Evolutionary conservation across 1,140 invertebrate genomes (phyloP), one percentile per base, ranked within the genome.

Genomic region (Drosophila subobscura): DNA sequence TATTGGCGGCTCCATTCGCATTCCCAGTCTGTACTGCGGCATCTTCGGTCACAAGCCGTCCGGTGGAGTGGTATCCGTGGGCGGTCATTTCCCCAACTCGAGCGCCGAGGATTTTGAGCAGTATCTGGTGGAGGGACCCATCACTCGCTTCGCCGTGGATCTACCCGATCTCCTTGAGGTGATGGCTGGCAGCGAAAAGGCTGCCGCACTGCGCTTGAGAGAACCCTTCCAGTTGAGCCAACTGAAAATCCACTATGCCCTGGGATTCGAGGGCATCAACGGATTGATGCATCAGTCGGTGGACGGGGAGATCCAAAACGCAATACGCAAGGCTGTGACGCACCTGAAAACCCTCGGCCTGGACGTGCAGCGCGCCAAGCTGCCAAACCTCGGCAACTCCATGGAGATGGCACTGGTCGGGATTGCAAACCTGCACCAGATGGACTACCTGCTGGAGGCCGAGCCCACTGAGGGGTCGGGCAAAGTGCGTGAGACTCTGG

Each of bases 31-130:
- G 40, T 97, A 96, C 84, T 96, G 95, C 92, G 97, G 97, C 16
- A 92, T 98, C 27, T 98, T 96, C 89, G 97, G 97, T 23, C 96
- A 97, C 90, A 98, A 97, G 85, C 95, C 97, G 14, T 95, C 96
- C 1, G 93, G 86, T 92, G 94, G 93, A 40, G 85, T 94, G 25
- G 88, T 94, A 23, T 80, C 94, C 0, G 91, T 92, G 2, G 88
- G 92, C 2, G 94, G 94, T 0, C 94, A 95, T 79, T 93, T 93
- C 55, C 95, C 95, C 5, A 79, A 80, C 2, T 78, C 92, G 0
- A 55, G 0, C 8, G 93, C 95, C 56, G 61, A 90, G 14, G 80
- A 89, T 0, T 94, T 93, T 75, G 57, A 86, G 0, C 89, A 92
- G 12, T 93, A 92, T 70, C 60, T 95, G n/a, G 91, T 92, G 0